These are phyloP conservation scores for Pristis pectinata DNA, from an alignment of 2,797 vertebrate genomes.

Conservation along the genomic window DNA sequence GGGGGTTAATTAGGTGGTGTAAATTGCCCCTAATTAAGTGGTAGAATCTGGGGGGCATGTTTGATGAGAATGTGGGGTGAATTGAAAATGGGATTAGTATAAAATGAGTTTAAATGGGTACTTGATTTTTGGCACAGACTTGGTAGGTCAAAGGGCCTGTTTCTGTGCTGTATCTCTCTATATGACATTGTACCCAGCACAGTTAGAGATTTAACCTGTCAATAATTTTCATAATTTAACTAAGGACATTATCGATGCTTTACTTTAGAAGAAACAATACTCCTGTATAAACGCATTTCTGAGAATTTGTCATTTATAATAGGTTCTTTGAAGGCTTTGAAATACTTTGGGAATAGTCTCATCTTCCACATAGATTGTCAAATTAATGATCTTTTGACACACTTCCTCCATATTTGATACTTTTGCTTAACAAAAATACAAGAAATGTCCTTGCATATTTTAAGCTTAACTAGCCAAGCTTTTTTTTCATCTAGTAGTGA, in stretches of 20 bases:
- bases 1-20: too few species aligned
- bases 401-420: not conserved
- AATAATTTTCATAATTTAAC: not conserved
- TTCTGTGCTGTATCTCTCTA: too few species aligned
- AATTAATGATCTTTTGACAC: not conserved
- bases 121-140: too few species aligned
- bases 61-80: too few species aligned
- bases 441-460: not conserved
- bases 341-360: not conserved
- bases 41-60: too few species aligned
- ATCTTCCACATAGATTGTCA: not conserved
- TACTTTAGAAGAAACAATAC: not conserved
- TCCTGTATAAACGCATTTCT: not conserved
- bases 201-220: not conserved
- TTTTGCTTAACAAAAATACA: not conserved
- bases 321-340: too few species aligned
- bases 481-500: not conserved
- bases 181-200: too few species aligned
- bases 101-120: too few species aligned
- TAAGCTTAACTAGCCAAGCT: not conserved
- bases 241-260: not conserved
- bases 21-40: too few species aligned
- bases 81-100: too few species aligned
- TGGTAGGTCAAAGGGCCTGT: too few species aligned
- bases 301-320: not conserved